Evolutionary conservation across 1,140 invertebrate species (phyloP).

Genomic region (Aphelinus atriplicis): DNA sequence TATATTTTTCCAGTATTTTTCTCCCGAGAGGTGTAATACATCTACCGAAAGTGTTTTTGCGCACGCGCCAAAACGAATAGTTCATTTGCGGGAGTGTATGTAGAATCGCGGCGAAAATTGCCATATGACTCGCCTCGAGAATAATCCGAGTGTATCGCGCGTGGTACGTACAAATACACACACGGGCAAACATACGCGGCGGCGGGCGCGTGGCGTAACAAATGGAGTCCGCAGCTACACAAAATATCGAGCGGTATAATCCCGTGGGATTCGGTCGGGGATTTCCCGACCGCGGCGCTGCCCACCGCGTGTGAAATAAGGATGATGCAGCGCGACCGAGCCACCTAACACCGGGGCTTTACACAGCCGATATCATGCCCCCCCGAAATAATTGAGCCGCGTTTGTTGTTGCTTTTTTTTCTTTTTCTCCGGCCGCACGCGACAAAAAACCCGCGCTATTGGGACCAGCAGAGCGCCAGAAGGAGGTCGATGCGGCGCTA

Average conservation of each 20-base stretch:
- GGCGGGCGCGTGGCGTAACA: background rate
- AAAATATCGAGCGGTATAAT: slow-evolving; percentile 29
- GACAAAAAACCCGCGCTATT: background rate
- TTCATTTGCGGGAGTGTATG: too few relatives aligned
- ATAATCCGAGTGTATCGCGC: background rate
- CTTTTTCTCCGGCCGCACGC: background rate
- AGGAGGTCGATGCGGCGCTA: too few relatives aligned
- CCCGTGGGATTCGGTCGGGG: slow-evolving; percentile 8
- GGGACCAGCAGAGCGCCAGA: too few relatives aligned
- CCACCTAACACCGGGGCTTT: slow-evolving; percentile 15
- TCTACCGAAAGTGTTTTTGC: too few relatives aligned
- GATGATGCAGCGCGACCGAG: slow-evolving; percentile 5
- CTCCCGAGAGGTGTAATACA: too few relatives aligned
- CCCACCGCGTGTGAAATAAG: slow-evolving; percentile 11
- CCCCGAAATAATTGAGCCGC: slow-evolving; percentile 20
- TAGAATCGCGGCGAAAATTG: too few relatives aligned
- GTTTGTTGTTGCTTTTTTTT: background rate
- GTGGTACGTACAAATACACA: background rate
- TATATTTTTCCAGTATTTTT: too few relatives aligned
- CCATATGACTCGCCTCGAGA: too few relatives aligned
- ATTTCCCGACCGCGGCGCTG: background rate
- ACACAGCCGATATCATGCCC: slow-evolving; percentile 12
- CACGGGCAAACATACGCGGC: background rate
- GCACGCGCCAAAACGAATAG: too few relatives aligned
- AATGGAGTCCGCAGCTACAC: slow-evolving; percentile 7